phyloP scores from a whole-genome alignment of 2,888 invertebrate genomes.

The Tipula vernalis region DNA sequence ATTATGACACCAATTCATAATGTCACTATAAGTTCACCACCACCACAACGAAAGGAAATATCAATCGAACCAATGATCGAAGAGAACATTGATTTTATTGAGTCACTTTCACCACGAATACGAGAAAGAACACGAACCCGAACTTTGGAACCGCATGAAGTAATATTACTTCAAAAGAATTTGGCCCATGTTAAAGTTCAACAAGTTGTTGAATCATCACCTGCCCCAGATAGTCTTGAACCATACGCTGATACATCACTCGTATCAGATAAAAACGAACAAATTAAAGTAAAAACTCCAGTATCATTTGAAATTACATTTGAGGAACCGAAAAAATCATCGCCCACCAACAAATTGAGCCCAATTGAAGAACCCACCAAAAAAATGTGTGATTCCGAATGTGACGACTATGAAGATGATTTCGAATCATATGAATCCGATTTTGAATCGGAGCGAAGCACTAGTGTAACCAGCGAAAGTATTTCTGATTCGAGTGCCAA shows the following conservation, averaged over 20 bases:
- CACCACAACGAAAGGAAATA: slow-evolving; percentile 23
- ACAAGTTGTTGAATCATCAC: background rate
- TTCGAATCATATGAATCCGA: slow-evolving; percentile 46
- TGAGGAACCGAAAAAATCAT: slow-evolving; percentile 8
- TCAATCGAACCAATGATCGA: background rate
- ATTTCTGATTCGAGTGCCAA: background rate
- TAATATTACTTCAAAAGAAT: slow-evolving; percentile 23
- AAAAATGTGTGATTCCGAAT: slow-evolving; percentile 15
- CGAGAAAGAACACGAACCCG: slow-evolving; percentile 21
- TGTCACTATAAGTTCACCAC: slow-evolving; percentile 33
- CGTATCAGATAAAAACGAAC: background rate
- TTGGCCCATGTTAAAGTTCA: background rate
- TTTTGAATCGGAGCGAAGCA: slow-evolving; percentile 33
- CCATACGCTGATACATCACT: background rate
- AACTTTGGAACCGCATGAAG: slow-evolving; percentile 28
- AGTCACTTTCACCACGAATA: background rate
- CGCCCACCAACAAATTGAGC: slow-evolving; percentile 10
- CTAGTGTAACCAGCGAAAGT: background rate
- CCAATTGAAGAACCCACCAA: background rate
- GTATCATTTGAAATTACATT: slow-evolving; percentile 32
- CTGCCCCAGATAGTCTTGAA: slow-evolving; percentile 13
- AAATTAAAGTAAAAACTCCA: slow-evolving; percentile 21
- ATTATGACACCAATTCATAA: slow-evolving; percentile 32
- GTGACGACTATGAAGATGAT: slow-evolving; percentile 39
- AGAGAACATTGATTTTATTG: background rate